phyloP scores from a whole-genome alignment of 2,113 vertebrate genomes.

The Gopherus flavomarginatus region DNA sequence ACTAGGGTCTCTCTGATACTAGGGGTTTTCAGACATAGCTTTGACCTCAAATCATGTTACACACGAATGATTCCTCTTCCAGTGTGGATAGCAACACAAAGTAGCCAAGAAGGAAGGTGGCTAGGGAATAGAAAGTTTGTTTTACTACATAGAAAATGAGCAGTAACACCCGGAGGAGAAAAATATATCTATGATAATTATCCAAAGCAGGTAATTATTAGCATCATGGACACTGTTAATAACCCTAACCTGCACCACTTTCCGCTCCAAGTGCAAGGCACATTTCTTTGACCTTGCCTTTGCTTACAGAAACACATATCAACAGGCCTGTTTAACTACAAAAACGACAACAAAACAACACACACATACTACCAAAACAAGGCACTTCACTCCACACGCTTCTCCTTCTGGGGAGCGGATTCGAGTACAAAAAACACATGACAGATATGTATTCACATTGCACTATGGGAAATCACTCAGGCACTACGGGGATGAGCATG shows the following conservation, averaged over 20 bases:
- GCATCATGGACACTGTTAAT: neutral
- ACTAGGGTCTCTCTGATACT: constrained; percentile 19
- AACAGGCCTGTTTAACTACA: neutral
- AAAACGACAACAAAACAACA: neutral
- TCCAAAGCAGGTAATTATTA: neutral
- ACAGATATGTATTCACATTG: neutral
- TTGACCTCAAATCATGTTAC: neutral
- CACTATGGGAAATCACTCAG: neutral
- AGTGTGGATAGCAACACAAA: neutral
- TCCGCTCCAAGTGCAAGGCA: neutral
- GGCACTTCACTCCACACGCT: neutral
- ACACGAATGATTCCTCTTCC: constrained; percentile 27
- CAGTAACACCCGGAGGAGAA: neutral
- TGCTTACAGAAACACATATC: neutral
- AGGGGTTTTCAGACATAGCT: neutral
- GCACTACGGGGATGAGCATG: neutral
- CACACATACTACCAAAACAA: neutral
- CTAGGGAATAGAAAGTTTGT: neutral
- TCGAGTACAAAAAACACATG: neutral
- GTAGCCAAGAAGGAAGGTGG: fast-evolving
- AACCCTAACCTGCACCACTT: fast-evolving
- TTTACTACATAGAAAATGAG: neutral
- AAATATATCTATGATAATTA: neutral
- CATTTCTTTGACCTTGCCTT: neutral
- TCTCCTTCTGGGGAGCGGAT: neutral